A percentile compares a stretch with the other conserved stretches of the same genome.
Evolutionary conservation across 1,140 invertebrate species (phyloP).

Genomic region (Leptinotarsa texana): DNA sequence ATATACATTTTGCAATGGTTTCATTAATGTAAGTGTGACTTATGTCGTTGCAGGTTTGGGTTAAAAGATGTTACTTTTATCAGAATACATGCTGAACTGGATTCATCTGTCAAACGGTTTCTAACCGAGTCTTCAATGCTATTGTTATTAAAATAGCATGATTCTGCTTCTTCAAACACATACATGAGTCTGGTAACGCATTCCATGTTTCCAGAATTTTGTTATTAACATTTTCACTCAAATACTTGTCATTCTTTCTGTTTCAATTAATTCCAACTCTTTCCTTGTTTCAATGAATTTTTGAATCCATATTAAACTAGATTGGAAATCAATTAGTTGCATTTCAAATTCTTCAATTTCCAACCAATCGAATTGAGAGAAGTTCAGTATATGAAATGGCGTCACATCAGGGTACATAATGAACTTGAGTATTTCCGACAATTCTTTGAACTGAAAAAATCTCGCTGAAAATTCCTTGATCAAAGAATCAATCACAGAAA

Average conservation of each 20-base stretch:
- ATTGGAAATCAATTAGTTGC: slow-evolving; percentile 39
- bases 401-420: slow-evolving; percentile 24
- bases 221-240: not conserved
- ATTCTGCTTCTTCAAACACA: no score
- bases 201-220: slow-evolving; percentile 11
- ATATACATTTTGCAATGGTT: not conserved
- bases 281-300: slow-evolving; percentile 27
- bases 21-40: not conserved
- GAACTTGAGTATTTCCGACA: slow-evolving; percentile 39
- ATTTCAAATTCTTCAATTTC: slow-evolving; percentile 45
- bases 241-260: slow-evolving; percentile 7
- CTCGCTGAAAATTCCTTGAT: no score
- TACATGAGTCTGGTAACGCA: not conserved
- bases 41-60: not conserved
- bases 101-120: no score
- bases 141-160: no score
- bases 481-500: no score
- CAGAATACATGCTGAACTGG: no score
- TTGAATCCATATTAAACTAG: slow-evolving; percentile 15
- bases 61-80: not conserved
- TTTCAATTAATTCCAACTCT: slow-evolving; percentile 39
- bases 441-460: slow-evolving; percentile 38
- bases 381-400: slow-evolving; percentile 30
- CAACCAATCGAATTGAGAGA: slow-evolving; percentile 31
- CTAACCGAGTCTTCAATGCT: no score